phyloP scores from a whole-genome alignment of 2,888 invertebrate species.

The Sclerodermus sp. region DNA sequence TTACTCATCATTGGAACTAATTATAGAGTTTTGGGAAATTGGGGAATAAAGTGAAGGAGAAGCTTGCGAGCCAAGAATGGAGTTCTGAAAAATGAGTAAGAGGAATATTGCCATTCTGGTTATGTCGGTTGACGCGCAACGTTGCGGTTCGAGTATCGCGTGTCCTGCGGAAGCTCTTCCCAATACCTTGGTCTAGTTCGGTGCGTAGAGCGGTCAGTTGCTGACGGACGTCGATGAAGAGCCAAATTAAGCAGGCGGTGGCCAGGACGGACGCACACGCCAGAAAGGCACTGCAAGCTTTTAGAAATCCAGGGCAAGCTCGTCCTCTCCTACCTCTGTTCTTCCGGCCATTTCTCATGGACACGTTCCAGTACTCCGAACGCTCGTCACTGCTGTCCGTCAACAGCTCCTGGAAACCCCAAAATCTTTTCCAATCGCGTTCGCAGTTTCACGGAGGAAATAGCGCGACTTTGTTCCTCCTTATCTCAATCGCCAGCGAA shows the following conservation, averaged over 20 bases:
- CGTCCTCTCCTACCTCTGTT: conserved; percentile 43
- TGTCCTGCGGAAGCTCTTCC: not conserved
- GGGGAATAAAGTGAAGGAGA: no score
- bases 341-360: conserved; percentile 43
- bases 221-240: conserved; percentile 69
- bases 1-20: no score
- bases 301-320: conserved; percentile 61
- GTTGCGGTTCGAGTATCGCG: no score
- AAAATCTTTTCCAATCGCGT: no score
- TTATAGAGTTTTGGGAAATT: no score
- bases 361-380: conserved; percentile 59
- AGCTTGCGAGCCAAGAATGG: no score
- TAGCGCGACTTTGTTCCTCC: no score
- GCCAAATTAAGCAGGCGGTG: conserved; percentile 69
- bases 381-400: conserved; percentile 67
- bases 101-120: no score
- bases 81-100: no score
- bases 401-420: conserved; percentile 65
- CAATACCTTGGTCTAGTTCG: conserved; percentile 70
- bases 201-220: conserved; percentile 67
- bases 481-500: no score
- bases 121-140: no score
- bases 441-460: no score
- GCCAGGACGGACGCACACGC: conserved; percentile 67
- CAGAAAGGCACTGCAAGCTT: conserved; percentile 65